Evolutionary conservation across 2,797 vertebrate genomes (phyloP).

Genomic region (Semotilus atromaculatus): DNA sequence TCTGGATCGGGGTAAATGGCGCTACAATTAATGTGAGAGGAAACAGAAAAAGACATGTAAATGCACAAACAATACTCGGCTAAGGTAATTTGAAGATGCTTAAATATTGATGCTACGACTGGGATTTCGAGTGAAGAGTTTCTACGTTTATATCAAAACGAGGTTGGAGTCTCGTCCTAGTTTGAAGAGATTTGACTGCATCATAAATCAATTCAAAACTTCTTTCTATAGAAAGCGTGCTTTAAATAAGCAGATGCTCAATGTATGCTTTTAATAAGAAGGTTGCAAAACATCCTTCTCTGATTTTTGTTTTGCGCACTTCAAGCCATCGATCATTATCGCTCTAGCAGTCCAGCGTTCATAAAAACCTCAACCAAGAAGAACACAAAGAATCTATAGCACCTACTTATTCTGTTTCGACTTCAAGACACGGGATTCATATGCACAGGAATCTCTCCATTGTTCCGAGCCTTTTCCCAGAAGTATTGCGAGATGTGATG

Average conservation of each 20-base stretch:
- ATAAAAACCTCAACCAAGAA: conserved; percentile 5
- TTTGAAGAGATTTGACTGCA: conserved; percentile 31
- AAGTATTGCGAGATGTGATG: conserved; percentile 26
- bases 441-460: conserved; percentile 24
- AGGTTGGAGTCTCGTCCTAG: conserved; percentile 30
- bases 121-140: conserved; percentile 38
- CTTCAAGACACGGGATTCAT: not conserved
- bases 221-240: conserved; percentile 37
- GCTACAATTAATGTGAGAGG: conserved; percentile 39
- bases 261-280: conserved; percentile 49
- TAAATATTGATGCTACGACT: conserved; percentile 50
- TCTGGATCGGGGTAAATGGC: conserved; percentile 8
- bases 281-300: not conserved
- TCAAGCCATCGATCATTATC: conserved; percentile 52
- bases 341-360: conserved; percentile 5
- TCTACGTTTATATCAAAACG: conserved; percentile 40
- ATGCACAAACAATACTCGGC: conserved; percentile 26
- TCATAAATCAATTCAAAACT: conserved; percentile 27
- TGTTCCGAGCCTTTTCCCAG: conserved; percentile 43
- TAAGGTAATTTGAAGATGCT: conserved; percentile 44
- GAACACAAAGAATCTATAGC: conserved; percentile 24
- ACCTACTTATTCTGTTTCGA: conserved; percentile 13
- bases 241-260: conserved; percentile 19
- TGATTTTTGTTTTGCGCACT: conserved; percentile 19
- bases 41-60: conserved; percentile 33